These are phyloP conservation scores for Euwallacea fornicatus DNA, from an alignment of 1,140 invertebrate genomes.

Conservation along the genomic window DNA sequence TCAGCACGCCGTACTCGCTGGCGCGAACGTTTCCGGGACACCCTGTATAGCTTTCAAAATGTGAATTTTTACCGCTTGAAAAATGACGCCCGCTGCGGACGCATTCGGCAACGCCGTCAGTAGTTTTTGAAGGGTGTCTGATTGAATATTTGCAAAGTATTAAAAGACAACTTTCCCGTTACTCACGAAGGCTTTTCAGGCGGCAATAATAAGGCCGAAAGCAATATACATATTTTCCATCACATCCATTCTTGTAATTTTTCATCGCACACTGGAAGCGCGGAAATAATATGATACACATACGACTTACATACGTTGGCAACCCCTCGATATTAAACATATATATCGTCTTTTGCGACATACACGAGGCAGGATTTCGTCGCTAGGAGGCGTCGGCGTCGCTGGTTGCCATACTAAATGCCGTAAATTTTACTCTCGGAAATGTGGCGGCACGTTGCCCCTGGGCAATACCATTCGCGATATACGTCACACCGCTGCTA, in stretches of 20 bases:
- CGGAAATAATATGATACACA: slow-evolving; percentile 21
- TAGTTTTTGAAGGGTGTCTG: too few species aligned
- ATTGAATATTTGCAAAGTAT: too few species aligned
- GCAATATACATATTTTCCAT: slow-evolving; percentile 22
- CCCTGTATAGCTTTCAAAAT: too few species aligned
- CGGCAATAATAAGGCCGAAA: neutral
- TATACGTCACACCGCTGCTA: slow-evolving; percentile 33
- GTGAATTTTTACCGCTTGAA: too few species aligned
- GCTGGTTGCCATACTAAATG: slow-evolving; percentile 29
- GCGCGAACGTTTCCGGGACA: too few species aligned
- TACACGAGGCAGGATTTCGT: slow-evolving; percentile 20
- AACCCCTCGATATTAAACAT: slow-evolving; percentile 31
- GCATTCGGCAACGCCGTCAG: too few species aligned
- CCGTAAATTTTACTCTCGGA: slow-evolving; percentile 33
- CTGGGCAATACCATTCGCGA: slow-evolving; percentile 36
- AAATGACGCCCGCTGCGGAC: too few species aligned
- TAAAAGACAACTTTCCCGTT: too few species aligned
- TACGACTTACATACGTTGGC: slow-evolving; percentile 15
- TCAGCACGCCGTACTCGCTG: too few species aligned
- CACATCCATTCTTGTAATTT: slow-evolving; percentile 8
- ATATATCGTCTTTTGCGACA: slow-evolving; percentile 30
- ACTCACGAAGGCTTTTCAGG: too few species aligned
- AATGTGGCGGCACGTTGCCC: slow-evolving; percentile 33
- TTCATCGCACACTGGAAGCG: slow-evolving; percentile 14
- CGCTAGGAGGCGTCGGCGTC: slow-evolving; percentile 22